A percentile compares a stretch with the other conserved stretches of the same genome.
Conservation (phyloP, 2,888 invertebrate genomes). For the Ischnura elegans region DNA sequence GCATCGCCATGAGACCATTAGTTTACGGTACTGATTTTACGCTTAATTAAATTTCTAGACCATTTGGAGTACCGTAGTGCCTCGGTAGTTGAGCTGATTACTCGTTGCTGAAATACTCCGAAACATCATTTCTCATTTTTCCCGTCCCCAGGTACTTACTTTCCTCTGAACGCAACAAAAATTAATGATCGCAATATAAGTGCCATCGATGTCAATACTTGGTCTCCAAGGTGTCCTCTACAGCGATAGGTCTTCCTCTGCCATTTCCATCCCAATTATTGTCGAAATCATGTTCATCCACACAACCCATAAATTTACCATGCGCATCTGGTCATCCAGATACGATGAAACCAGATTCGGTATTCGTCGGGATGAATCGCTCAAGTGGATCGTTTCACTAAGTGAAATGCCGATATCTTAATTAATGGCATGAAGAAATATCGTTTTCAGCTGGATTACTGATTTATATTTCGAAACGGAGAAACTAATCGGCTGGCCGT, state of each 20-base stretch:
- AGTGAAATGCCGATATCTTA: background rate
- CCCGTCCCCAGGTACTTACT: background rate
- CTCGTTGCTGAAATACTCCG: background rate
- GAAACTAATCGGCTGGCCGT: background rate
- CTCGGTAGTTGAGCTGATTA: too few relatives aligned
- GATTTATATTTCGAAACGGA: background rate
- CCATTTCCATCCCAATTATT: background rate
- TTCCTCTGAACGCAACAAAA: background rate
- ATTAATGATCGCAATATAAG: background rate
- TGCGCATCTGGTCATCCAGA: background rate
- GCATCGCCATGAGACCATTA: too few relatives aligned
- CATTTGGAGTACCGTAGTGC: too few relatives aligned
- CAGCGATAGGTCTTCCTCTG: background rate
- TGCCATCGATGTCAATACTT: background rate
- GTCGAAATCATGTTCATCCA: background rate
- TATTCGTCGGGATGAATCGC: background rate
- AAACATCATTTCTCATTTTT: background rate
- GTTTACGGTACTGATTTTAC: too few relatives aligned
- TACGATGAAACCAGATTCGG: background rate
- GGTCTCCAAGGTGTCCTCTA: background rate
- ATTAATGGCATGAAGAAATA: background rate
- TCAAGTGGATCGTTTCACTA: background rate
- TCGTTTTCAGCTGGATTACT: background rate
- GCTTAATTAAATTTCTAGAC: too few relatives aligned
- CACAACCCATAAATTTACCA: background rate